Evolutionary conservation across 1,140 invertebrate genomes (phyloP), one percentile per base, ranked within the genome.

Genomic region (Leptinotarsa defecta): DNA sequence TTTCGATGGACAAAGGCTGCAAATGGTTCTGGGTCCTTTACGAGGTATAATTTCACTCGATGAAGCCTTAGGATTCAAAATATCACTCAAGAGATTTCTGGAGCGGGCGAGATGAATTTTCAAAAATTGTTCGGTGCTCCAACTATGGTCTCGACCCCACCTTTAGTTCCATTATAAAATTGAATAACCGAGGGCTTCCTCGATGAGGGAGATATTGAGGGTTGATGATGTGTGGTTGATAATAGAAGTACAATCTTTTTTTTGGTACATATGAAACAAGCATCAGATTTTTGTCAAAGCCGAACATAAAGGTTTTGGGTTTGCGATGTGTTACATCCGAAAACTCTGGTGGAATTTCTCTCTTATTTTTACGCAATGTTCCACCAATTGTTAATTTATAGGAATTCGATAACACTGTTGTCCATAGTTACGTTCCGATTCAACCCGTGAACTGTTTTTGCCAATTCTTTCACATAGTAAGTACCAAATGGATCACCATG

Each of bases 341-440:
- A 57, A 57, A 57, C 24, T 68, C 48, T 15, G 61, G 61, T 24
- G 43, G 61, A 19, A 65, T 57, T 69, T 69, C 74, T 77, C 3
- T 48, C 22, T 68, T 76, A 69, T 73, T 64, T 43, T 76, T 57
- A 61, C 65, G 64, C 49, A 76, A 15, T n/a, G 71, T 76, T 68
- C 71, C 63, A 49, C 74, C 71, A 52, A 83, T 70, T 68, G 81
- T 86, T 64, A 84, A 70, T 22, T 84, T 84, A 70, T 86, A 80
- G 52, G 79, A 78, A 19, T 81, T 70, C 68, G 78, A 73, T 48
- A 84, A 74, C 74, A 87, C 76, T 52, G 79, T 77, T 70, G 76
- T 86, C 85, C 61, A 81, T 81, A 8, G 84, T 87, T 0, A 87
- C 73, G 65, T 86, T 85, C 17, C 83, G 73, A 63, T 86, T 83